Evolutionary conservation across 2,797 vertebrate genomes (phyloP), one percentile per base, ranked within the genome.

Genomic region (Pseudomugil tenellus): DNA sequence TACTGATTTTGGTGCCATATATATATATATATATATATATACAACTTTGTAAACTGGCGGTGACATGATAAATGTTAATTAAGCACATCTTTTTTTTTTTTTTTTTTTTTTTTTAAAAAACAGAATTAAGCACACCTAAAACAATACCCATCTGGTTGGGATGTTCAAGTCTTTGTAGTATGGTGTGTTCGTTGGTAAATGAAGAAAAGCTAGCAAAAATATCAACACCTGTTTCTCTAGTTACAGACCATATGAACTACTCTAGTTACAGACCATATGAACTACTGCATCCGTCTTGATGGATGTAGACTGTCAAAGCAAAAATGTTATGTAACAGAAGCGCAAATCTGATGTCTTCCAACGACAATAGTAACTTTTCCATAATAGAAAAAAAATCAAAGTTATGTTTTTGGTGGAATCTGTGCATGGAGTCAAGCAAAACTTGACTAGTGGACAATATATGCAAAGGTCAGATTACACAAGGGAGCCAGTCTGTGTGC

Each of bases 381-480:
- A 73, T 21, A 37, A 71, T 76, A 35, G 69, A 72, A 66, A 84
- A 80, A 64, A n/a, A n/a, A n/a, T 79, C 59, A 76, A 75, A 81
- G 74, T 81, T 70, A 69, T 55, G 70, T 57, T 71, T 77, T 74
- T 37, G 63, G 61, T 41, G 61, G 78, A 87, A 86, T 87, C 87
- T 74, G 83, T 63, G 37, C 59, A 48, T 41, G 39, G 72, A 85
- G 62, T 86, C 74, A 75, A 75, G 69, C 77, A 70, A 63, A 82
- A 77, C 88, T 76, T 80, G 66, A 86, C 81, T 85, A 49, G 80
- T 54, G 64, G 12, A 72, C 62, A 70, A 63, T 81, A 64, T 69
- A 69, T 76, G 56, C 77, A 79, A 89, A 84, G 76, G 63, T 85
- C 81, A 67, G 37, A 84, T 84, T 84, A 64, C 66, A 83, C 61